phyloP scores from a whole-genome alignment of 2,113 vertebrate species.

The Burhinus oedicnemus region DNA sequence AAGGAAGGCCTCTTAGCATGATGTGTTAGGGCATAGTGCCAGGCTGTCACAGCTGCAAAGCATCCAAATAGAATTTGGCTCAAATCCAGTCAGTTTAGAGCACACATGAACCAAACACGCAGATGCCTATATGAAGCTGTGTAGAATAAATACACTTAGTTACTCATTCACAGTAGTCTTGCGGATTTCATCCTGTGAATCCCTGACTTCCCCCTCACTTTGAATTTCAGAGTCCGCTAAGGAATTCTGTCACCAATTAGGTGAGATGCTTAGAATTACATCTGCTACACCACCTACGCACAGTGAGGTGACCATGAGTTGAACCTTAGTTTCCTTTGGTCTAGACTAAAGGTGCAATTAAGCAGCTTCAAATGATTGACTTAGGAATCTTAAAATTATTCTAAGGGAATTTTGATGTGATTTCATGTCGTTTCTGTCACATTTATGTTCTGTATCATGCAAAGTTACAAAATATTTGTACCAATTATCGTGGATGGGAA shows the following conservation, averaged over 20 bases:
- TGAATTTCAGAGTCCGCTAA: rapidly evolving
- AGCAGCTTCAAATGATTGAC: neutral
- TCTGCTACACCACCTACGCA: neutral
- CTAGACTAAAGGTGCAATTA: neutral
- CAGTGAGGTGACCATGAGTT: neutral
- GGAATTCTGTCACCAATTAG: neutral
- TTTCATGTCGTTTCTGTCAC: neutral
- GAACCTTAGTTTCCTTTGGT: neutral
- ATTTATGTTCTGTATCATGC: neutral
- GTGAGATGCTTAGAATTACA: neutral
- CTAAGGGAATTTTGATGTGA: neutral
- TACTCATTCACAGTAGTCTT: neutral
- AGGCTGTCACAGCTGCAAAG: slow-evolving; percentile 16
- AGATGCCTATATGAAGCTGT: neutral
- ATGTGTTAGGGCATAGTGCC: neutral
- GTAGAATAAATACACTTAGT: neutral
- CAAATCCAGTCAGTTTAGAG: neutral
- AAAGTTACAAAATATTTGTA: neutral
- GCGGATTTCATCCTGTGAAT: neutral
- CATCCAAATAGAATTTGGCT: neutral
- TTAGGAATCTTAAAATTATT: neutral
- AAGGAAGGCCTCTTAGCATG: neutral
- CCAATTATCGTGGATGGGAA: neutral
- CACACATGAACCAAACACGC: neutral
- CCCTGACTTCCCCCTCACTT: neutral